Evolutionary conservation across 2,797 vertebrate genomes (phyloP), one percentile per base, ranked within the genome.

Genomic region (Sebastes aleutianus): DNA sequence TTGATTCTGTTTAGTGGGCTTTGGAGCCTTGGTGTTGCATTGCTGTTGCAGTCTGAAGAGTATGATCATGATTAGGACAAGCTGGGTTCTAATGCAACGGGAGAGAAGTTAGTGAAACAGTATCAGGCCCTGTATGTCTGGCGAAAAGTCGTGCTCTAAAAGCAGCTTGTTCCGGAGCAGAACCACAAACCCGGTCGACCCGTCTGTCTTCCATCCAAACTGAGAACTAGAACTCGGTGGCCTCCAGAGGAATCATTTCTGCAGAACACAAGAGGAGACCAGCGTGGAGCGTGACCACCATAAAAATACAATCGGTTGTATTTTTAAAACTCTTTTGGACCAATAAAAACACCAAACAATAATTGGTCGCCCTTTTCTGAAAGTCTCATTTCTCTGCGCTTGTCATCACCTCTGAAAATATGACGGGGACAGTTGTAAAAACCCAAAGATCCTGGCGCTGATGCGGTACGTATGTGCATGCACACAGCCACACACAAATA

Each of bases 261-360:
- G 82, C 86, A 85, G 79, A 91, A 90, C 91, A 94, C 83, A 89
- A 69, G 86, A 91, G 78, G 78, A 87, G 89, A 80, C 87, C 89
- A 84, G 86, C 39, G 53, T 70, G 84, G 86, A 91, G 88, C 66
- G 16, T 89, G 91, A 92, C 89, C 88, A 76, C 91, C 80, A 89
- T 91, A 83, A 88, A 90, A 92, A 94, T 84, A 90, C 79, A 91
- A 91, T 93, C 80, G 81, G 89, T 94, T 87, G 83, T 92, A 89
- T 90, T 92, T 92, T 90, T 89, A 84, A 87, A 93, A 87, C 84
- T 81, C 62, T 90, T 90, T 79, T 90, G 88, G 87, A 94, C 91
- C 91, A 92, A 93, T 94, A 91, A 93, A 94, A 94, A 93, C 81
- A 92, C 85, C 90, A 88, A 91, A 93, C 88, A 92, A 91, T 89